These are phyloP conservation scores for Ganaspis brasiliensis DNA, from an alignment of 2,888 invertebrate genomes.

Conservation along the genomic window DNA sequence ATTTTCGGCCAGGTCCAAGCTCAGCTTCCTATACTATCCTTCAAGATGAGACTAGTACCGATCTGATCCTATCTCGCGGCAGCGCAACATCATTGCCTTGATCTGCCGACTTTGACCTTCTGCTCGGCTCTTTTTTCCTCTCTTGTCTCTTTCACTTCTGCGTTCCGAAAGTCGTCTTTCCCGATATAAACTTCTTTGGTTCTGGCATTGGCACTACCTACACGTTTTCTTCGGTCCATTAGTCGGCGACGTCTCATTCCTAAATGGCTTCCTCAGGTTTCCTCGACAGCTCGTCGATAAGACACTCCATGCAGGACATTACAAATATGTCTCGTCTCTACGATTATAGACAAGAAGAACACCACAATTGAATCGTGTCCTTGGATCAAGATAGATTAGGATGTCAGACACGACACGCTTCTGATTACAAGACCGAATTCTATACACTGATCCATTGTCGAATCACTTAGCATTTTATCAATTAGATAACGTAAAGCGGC, in stretches of 20 bases:
- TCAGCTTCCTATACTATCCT: constrained; percentile 41
- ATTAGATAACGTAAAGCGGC: too few species aligned
- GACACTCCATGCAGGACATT: constrained; percentile 38
- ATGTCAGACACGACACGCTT: constrained; percentile 13
- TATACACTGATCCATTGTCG: too few species aligned
- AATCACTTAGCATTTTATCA: too few species aligned
- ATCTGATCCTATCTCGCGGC: constrained; percentile 75
- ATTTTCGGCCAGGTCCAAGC: constrained; percentile 46
- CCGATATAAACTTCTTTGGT: constrained; percentile 38
- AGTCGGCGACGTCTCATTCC: constrained; percentile 66
- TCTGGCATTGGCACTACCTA: constrained; percentile 44
- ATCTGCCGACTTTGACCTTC: constrained; percentile 72
- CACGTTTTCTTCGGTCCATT: constrained; percentile 59
- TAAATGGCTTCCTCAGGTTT: constrained; percentile 58
- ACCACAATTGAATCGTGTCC: constrained; percentile 28
- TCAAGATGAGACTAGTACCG: constrained; percentile 45
- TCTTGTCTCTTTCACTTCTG: constrained; percentile 30
- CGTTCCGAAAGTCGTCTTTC: constrained; percentile 40
- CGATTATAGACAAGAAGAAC: constrained; percentile 8
- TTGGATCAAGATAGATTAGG: constrained; percentile 25
- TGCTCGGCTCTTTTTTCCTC: constrained; percentile 47
- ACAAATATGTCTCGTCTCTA: constrained; percentile 39
- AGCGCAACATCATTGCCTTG: constrained; percentile 77
- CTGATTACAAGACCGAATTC: too few species aligned
- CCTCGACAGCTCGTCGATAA: constrained; percentile 37